Conservation (phyloP, 2,113 vertebrate species). For the Nymphicus hollandicus region DNA sequence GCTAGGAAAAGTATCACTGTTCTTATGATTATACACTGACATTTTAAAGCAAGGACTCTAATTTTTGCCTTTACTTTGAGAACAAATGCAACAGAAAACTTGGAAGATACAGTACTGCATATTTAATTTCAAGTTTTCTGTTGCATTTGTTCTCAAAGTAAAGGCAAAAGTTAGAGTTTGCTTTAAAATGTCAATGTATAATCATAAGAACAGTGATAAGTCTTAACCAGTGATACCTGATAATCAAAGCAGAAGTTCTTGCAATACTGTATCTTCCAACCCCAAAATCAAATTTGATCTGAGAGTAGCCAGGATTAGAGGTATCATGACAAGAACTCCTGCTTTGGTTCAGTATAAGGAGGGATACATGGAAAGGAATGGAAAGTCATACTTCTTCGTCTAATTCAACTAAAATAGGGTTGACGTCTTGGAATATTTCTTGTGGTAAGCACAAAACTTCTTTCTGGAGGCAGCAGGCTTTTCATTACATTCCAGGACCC, state of each 20-base stretch:
- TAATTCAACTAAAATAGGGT: background rate
- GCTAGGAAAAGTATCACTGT: too few relatives aligned
- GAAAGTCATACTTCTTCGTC: background rate
- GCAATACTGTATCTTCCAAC: fast-evolving
- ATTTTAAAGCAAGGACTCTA: background rate
- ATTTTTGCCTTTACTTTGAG: background rate
- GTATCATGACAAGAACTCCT: background rate
- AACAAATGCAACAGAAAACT: background rate
- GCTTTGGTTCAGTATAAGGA: background rate
- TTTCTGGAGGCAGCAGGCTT: background rate
- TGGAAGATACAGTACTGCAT: background rate
- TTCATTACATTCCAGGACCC: background rate
- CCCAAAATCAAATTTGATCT: background rate
- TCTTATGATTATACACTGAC: background rate
- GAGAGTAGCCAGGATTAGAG: background rate
- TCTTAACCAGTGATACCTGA: too few relatives aligned
- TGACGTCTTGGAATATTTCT: background rate
- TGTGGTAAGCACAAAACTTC: background rate
- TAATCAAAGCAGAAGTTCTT: too few relatives aligned
- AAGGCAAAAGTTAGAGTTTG: too few relatives aligned
- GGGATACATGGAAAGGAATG: background rate
- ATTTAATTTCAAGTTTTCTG: background rate
- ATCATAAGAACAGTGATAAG: too few relatives aligned
- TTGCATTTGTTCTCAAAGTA: too few relatives aligned
- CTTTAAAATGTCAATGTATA: too few relatives aligned